Evolutionary conservation across 1,140 invertebrate genomes (phyloP).

Genomic region (Bilobella aurantiaca): DNA sequence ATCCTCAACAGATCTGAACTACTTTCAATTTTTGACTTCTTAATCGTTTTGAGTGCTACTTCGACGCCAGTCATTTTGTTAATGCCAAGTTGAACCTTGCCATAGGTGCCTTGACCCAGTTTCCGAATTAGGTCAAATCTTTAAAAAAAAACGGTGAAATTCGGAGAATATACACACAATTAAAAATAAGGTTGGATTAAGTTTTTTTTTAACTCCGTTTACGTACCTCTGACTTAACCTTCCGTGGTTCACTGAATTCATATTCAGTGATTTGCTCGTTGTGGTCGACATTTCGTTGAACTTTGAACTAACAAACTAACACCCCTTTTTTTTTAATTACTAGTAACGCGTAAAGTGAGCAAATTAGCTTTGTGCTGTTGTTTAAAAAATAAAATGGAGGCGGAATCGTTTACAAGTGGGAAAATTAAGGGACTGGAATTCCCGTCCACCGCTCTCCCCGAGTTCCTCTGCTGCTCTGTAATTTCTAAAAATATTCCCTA

Average conservation of each 20-base stretch:
- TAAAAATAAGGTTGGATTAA: neutral
- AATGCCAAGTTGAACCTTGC: constrained; percentile 92
- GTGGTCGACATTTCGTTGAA: neutral
- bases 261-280: neutral
- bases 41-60: constrained; percentile 94
- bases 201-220: neutral
- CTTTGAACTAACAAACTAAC: neutral
- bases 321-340: neutral
- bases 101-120: constrained; percentile 97
- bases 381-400: neutral
- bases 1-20: constrained; percentile 93
- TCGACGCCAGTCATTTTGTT: constrained; percentile 94
- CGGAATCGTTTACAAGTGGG: no score
- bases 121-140: constrained; percentile 96
- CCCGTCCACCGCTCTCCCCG: neutral
- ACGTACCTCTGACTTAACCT: neutral
- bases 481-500: neutral
- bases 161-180: neutral
- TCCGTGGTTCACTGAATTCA: neutral
- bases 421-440: neutral
- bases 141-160: neutral
- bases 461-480: neutral
- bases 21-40: constrained; percentile 97
- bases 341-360: no score
- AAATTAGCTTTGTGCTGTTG: neutral